Evolutionary conservation across 2,113 vertebrate species (phyloP).

Genomic region (Mus musculus): GRCm39 chrX:129241501-129242000

Average conservation of each 20-base stretch:
- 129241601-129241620: constrained; percentile 64
- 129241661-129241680: constrained; percentile 75
- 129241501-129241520: background rate
- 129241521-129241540: constrained; percentile 61
- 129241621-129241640: constrained; percentile 70
- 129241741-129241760: constrained; percentile 66
- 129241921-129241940: constrained; percentile 80
- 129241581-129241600: constrained; percentile 63
- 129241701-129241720: constrained; percentile 76
- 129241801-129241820: constrained; percentile 79
- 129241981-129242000: constrained; percentile 85
- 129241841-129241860: constrained; percentile 76
- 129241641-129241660: constrained; percentile 72
- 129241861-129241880: constrained; percentile 81
- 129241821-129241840: constrained; percentile 78
- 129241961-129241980: constrained; percentile 78
- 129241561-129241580: constrained; percentile 76
- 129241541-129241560: constrained; percentile 59
- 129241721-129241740: constrained; percentile 78
- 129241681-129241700: constrained; percentile 78
- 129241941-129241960: constrained; percentile 80
- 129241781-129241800: constrained; percentile 83
- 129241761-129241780: constrained; percentile 77
- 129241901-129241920: constrained; percentile 66
- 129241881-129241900: constrained; percentile 76